Percentiles rank a stretch among this genome's conserved stretches.
These are phyloP conservation scores for Coranthus polyacanthus DNA, from an alignment of 2,797 vertebrate genomes.

Conservation along the genomic window DNA sequence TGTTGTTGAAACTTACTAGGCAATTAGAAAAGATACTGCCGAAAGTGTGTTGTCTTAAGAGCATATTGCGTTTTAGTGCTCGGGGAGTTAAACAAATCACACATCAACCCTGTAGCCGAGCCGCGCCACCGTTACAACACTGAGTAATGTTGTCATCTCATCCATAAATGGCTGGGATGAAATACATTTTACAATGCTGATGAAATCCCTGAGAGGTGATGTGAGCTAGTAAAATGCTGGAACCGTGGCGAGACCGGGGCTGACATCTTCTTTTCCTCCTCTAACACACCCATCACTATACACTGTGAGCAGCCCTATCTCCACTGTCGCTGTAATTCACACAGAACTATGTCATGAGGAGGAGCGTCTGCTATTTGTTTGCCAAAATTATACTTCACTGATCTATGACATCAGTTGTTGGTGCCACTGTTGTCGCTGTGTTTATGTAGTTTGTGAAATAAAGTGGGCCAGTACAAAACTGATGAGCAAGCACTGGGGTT, in stretches of 20 bases:
- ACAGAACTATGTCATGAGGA: conserved; percentile 31
- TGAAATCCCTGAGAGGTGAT: conserved; percentile 51
- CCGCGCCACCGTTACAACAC: not conserved
- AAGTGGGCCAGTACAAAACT: not conserved
- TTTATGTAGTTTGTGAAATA: conserved; percentile 7
- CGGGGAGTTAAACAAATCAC: conserved; percentile 53
- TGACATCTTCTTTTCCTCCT: conserved; percentile 46
- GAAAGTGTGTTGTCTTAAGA: conserved; percentile 24
- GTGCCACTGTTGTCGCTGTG: not conserved
- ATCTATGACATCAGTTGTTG: conserved; percentile 5
- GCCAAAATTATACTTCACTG: conserved; percentile 19
- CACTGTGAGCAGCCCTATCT: conserved; percentile 27
- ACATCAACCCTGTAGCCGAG: conserved; percentile 28
- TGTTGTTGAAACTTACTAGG: conserved; percentile 57
- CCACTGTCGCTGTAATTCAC: conserved; percentile 36
- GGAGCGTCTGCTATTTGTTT: conserved; percentile 24
- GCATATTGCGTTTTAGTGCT: conserved; percentile 39
- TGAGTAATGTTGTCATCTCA: conserved; percentile 41
- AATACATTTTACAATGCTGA: conserved; percentile 38
- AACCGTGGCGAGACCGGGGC: conserved; percentile 19
- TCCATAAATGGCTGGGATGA: conserved; percentile 43
- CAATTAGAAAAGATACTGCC: conserved; percentile 61
- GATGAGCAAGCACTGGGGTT: not conserved
- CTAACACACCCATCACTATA: not conserved
- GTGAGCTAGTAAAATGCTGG: conserved; percentile 44